These are phyloP conservation scores for Nettapus auritus DNA, from an alignment of 2,113 vertebrate genomes.

Conservation along the genomic window DNA sequence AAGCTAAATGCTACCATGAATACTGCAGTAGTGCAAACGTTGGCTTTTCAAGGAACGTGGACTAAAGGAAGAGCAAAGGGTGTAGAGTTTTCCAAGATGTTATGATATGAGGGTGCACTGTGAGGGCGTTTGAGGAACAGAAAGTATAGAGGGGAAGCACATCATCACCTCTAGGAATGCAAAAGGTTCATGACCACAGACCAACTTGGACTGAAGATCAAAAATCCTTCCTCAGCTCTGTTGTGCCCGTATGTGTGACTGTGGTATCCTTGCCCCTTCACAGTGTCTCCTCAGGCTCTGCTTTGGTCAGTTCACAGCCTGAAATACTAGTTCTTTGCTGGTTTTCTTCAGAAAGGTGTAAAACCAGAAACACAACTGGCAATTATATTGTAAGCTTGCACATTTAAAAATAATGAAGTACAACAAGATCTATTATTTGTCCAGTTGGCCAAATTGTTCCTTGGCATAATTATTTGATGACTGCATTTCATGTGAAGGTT, in stretches of 20 bases:
- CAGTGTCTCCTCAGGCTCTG: slow-evolving; percentile 28
- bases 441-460: background rate
- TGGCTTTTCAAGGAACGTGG: background rate
- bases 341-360: slow-evolving; percentile 30
- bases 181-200: background rate
- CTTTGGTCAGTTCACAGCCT: background rate
- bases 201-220: slow-evolving; percentile 9
- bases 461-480: background rate
- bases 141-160: background rate
- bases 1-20: background rate
- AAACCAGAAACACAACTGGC: slow-evolving; percentile 26
- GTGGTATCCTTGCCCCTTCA: background rate
- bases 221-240: background rate
- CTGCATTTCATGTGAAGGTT: background rate
- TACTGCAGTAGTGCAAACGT: background rate
- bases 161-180: background rate
- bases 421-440: slow-evolving; percentile 8
- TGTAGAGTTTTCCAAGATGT: background rate
- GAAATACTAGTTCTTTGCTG: slow-evolving; percentile 48
- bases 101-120: background rate
- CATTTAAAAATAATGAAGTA: slow-evolving; percentile 30
- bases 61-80: background rate
- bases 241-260: background rate
- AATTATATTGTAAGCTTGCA: slow-evolving; percentile 17
- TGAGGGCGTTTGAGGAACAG: background rate